phyloP scores from a whole-genome alignment of 2,797 vertebrate genomes.

The Euphonia xanthogaster region DNA sequence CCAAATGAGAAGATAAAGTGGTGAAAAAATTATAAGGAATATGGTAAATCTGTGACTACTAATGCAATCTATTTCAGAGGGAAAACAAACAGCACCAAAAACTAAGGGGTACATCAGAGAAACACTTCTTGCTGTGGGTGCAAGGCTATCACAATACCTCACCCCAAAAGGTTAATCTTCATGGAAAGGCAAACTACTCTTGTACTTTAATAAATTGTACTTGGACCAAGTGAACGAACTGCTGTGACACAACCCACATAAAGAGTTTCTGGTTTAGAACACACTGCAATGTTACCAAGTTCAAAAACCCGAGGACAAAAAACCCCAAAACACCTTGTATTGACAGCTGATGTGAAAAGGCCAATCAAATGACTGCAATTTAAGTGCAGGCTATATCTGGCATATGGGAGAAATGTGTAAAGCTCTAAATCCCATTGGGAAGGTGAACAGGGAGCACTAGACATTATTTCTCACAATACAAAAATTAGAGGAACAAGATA shows the following conservation, averaged over 20 bases:
- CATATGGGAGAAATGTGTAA: neutral
- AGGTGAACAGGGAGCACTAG: neutral
- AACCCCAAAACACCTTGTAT: fast-evolving
- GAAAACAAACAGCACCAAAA: neutral
- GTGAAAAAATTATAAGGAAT: neutral
- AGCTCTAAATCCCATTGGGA: neutral
- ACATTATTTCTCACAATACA: neutral
- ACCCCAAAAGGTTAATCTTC: neutral
- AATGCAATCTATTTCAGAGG: neutral
- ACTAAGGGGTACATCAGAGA: neutral
- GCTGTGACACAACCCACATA: neutral
- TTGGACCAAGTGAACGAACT: neutral
- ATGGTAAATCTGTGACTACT: neutral
- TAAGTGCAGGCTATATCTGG: neutral
- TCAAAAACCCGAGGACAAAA: neutral
- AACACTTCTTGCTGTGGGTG: neutral
- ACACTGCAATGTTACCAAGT: neutral
- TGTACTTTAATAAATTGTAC: neutral
- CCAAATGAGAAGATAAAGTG: neutral
- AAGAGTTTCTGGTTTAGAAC: neutral
- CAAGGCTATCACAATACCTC: neutral
- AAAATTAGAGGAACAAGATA: neutral
- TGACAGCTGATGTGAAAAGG: neutral
- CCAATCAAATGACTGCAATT: neutral
- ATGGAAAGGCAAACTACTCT: neutral